Percentiles rank a stretch among this genome's conserved stretches.
Evolutionary conservation across 2,888 invertebrate species (phyloP).

Genomic region (Plebejus anna): DNA sequence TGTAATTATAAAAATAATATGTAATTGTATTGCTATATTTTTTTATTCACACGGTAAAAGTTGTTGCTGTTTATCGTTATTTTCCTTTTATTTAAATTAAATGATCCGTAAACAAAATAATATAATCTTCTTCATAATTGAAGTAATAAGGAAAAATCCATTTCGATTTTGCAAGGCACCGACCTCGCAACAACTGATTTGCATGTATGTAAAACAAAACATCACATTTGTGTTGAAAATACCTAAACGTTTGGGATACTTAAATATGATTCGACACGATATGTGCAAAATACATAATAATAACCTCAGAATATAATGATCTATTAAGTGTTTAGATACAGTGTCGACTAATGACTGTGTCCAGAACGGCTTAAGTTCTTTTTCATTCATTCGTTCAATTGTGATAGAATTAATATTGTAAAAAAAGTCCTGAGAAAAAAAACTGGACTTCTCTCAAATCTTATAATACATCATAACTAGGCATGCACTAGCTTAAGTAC

Average conservation of each 20-base stretch:
- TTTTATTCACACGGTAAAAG: background rate
- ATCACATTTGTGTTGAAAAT: slow-evolving; percentile 2
- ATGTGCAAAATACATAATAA: background rate
- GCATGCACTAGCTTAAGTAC: too few relatives aligned
- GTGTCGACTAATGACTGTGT: background rate
- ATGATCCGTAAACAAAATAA: slow-evolving; percentile 1
- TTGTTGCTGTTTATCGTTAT: background rate
- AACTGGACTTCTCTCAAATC: too few relatives aligned
- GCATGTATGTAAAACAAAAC: slow-evolving; percentile 13
- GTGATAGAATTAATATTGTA: background rate
- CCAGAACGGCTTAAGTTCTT: background rate
- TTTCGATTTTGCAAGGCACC: background rate
- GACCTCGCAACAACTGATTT: slow-evolving; percentile 12
- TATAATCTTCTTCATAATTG: background rate
- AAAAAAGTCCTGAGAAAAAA: too few relatives aligned
- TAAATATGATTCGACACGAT: background rate
- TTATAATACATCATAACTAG: too few relatives aligned
- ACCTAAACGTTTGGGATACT: background rate
- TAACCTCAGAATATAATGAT: background rate
- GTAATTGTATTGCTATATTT: background rate
- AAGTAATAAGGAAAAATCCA: slow-evolving; percentile 4
- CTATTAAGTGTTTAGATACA: background rate
- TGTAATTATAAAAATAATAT: background rate
- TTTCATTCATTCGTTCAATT: background rate
- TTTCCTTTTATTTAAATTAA: slow-evolving; percentile 2